Evolutionary conservation across 1,140 invertebrate genomes (phyloP).

Genomic region (Rhyacophila brunnea): DNA sequence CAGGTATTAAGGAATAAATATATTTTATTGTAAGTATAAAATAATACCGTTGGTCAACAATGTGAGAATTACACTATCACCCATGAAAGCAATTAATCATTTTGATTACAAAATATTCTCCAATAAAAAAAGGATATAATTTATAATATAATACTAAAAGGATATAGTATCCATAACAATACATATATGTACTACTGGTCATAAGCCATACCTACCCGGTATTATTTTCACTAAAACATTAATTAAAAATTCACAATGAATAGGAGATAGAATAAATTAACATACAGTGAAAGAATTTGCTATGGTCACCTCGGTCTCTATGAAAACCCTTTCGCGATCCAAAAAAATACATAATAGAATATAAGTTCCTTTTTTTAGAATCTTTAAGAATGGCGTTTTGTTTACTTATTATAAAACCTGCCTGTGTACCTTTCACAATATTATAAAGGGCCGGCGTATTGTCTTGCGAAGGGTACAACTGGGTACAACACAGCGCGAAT

Average conservation of each 20-base stretch:
- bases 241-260: conserved; percentile 24
- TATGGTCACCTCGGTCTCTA: conserved; percentile 4
- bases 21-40: no score
- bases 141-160: background rate
- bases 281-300: conserved; percentile 3
- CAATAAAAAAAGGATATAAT: conserved; percentile 10
- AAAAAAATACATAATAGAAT: conserved; percentile 2
- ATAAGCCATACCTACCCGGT: conserved; percentile 9
- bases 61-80: conserved; percentile 16
- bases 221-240: conserved; percentile 35
- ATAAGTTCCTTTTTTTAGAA: conserved; percentile 10
- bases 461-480: conserved; percentile 12
- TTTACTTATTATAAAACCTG: conserved; percentile 30
- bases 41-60: conserved; percentile 3
- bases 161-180: no score
- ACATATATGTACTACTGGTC: conserved; percentile 15
- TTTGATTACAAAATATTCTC: conserved; percentile 17
- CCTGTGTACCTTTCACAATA: conserved; percentile 10
- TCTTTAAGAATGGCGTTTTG: conserved; percentile 27
- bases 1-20: no score
- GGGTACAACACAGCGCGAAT: conserved; percentile 28
- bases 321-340: no score
- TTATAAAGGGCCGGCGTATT: conserved; percentile 1
- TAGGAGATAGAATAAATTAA: conserved; percentile 5
- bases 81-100: conserved; percentile 32